Percentiles rank a stretch among this genome's conserved stretches.
These are phyloP conservation scores for Otis tarda DNA, from an alignment of 2,113 vertebrate species.

Conservation along the genomic window DNA sequence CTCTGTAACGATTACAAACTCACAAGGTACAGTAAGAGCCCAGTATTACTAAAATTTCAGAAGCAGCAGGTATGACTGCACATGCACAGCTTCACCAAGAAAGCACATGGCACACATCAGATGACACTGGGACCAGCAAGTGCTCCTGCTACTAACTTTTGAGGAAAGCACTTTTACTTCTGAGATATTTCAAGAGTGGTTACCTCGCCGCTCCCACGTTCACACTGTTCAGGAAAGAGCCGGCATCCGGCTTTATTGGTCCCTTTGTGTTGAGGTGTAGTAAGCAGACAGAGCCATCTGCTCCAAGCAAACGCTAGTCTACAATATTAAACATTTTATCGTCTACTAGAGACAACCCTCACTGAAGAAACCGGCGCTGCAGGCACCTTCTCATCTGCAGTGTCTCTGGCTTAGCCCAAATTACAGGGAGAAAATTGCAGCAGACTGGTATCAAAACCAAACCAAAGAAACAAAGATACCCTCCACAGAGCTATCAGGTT, in stretches of 20 bases:
- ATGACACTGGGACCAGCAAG: fast-evolving
- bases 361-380: not conserved
- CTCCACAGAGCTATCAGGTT: fast-evolving
- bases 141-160: fast-evolving
- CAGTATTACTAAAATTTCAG: fast-evolving
- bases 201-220: not conserved
- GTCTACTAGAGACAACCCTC: not conserved
- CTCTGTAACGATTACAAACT: not conserved
- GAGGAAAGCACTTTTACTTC: not conserved
- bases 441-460: not conserved
- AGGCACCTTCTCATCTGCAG: not conserved
- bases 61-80: fast-evolving
- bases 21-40: not conserved
- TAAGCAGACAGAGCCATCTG: not conserved
- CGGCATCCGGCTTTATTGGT: not conserved
- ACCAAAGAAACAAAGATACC: not conserved
- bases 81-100: fast-evolving
- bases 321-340: fast-evolving
- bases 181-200: fast-evolving
- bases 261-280: fast-evolving
- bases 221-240: not conserved
- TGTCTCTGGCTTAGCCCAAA: not conserved
- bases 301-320: not conserved
- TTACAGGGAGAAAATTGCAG: not conserved
- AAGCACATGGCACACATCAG: too few relatives aligned